phyloP scores from a whole-genome alignment of 2,797 vertebrate genomes.

The Poeciliopsis turneri region DNA sequence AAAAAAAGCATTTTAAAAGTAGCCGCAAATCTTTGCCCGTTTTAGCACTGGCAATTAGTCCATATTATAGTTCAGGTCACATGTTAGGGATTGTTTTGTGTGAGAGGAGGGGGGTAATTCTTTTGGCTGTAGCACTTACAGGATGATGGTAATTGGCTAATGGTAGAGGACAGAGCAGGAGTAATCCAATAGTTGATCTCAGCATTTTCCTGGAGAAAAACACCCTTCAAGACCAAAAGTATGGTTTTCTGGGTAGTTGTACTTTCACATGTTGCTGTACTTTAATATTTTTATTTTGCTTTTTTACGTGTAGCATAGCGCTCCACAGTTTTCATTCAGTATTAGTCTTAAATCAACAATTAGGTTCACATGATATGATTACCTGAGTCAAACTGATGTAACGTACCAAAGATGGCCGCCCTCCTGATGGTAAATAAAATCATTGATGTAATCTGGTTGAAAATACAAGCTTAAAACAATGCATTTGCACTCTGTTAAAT shows the following conservation, averaged over 20 bases:
- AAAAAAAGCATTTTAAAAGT: constrained; percentile 22
- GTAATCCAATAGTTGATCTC: constrained; percentile 81
- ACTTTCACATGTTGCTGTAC: neutral
- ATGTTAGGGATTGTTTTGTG: constrained; percentile 62
- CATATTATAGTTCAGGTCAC: constrained; percentile 35
- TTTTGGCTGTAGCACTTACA: constrained; percentile 43
- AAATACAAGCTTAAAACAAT: neutral
- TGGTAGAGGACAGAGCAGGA: constrained; percentile 28
- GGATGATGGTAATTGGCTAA: constrained; percentile 80
- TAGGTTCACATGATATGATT: constrained; percentile 22
- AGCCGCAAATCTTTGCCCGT: constrained; percentile 40
- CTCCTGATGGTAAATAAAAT: neutral
- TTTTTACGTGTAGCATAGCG: neutral
- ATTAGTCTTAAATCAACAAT: constrained; percentile 18
- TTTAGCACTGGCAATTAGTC: constrained; percentile 28
- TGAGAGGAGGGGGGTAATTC: constrained; percentile 56
- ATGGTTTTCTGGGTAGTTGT: neutral
- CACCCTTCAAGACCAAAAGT: constrained; percentile 42
- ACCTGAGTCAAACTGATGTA: constrained; percentile 19
- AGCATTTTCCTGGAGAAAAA: constrained; percentile 66
- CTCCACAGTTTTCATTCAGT: neutral
- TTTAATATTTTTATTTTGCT: neutral
- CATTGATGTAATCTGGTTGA: neutral
- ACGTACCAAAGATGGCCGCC: neutral
- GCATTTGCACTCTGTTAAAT: neutral